Evolutionary conservation across 2,797 vertebrate species (phyloP).

Genomic region (Cheirogaleus major): DNA sequence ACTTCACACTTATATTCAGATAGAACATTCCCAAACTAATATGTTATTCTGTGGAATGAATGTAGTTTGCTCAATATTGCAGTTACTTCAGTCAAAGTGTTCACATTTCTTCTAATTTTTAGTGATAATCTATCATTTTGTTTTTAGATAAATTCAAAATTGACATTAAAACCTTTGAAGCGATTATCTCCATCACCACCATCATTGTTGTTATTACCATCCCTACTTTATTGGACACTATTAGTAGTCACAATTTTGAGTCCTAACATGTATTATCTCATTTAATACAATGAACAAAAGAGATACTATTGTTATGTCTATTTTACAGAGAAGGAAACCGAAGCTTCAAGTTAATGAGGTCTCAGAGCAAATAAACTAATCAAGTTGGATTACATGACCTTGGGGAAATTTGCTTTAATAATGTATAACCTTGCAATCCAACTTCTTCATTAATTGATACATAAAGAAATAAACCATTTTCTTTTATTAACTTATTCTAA

Average conservation of each 20-base stretch:
- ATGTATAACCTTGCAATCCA: background rate
- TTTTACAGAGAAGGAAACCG: background rate
- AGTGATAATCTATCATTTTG: background rate
- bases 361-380: background rate
- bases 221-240: background rate
- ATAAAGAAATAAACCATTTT: background rate
- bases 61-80: background rate
- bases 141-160: background rate
- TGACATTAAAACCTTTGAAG: background rate
- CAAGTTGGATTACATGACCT: background rate
- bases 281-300: background rate
- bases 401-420: background rate
- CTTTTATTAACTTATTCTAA: background rate
- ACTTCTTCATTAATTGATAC: background rate
- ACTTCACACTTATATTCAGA: background rate
- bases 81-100: background rate
- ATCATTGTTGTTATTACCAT: background rate
- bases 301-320: background rate
- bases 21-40: background rate
- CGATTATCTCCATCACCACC: background rate
- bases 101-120: background rate
- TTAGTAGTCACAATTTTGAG: background rate
- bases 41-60: background rate
- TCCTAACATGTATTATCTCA: background rate
- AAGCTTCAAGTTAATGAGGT: background rate